These are phyloP conservation scores for Embidobia sp. DNA, from an alignment of 2,888 invertebrate genomes.

Conservation along the genomic window DNA sequence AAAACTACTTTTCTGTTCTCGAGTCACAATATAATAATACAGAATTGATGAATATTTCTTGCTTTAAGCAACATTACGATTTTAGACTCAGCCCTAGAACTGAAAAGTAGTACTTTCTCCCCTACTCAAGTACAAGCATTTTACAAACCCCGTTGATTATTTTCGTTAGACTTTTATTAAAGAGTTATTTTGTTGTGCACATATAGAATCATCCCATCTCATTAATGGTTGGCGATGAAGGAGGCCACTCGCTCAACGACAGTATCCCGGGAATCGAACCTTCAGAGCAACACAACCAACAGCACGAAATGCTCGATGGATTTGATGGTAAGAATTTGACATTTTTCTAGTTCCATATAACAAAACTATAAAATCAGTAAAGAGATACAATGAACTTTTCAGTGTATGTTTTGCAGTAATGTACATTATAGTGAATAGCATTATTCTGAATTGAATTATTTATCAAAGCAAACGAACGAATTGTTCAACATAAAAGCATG, in stretches of 20 bases:
- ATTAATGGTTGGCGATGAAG: slow-evolving; percentile 77
- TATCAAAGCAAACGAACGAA: not conserved
- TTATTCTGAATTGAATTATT: too few species aligned
- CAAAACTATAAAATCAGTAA: slow-evolving; percentile 12
- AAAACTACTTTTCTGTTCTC: too few species aligned
- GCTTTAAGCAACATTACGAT: too few species aligned
- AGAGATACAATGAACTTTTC: slow-evolving; percentile 63
- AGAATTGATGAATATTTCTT: not conserved
- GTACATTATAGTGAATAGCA: too few species aligned
- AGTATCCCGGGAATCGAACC: slow-evolving; percentile 78
- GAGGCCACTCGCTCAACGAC: slow-evolving; percentile 77
- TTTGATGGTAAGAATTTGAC: slow-evolving; percentile 81
- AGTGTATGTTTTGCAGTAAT: too few species aligned
- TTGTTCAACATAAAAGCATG: not conserved
- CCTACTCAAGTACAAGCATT: too few species aligned
- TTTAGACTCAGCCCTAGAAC: too few species aligned
- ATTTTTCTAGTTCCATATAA: slow-evolving; percentile 35
- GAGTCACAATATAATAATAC: too few species aligned
- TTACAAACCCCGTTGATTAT: too few species aligned
- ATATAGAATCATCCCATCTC: slow-evolving; percentile 78
- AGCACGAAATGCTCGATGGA: slow-evolving; percentile 81
- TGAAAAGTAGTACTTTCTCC: too few species aligned
- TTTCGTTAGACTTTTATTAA: slow-evolving; percentile 29
- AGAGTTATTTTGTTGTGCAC: slow-evolving; percentile 44
- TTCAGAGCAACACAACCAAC: slow-evolving; percentile 79